phyloP scores from a whole-genome alignment of 2,888 invertebrate species.

The Taenaris catops region DNA sequence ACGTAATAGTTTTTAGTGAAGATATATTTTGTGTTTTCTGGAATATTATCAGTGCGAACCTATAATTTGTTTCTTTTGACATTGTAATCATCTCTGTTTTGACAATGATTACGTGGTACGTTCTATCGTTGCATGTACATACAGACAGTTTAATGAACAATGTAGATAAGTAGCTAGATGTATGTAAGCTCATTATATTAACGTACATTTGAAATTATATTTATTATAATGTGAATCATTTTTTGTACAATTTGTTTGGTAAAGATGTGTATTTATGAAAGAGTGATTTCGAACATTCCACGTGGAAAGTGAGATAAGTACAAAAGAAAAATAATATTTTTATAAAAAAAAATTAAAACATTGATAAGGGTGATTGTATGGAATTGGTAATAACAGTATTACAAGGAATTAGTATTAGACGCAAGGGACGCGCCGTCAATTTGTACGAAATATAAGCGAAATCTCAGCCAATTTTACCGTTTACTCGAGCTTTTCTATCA shows the following conservation, averaged over 20 bases:
- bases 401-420: constrained; percentile 59
- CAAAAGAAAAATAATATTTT: constrained; percentile 77
- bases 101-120: constrained; percentile 5
- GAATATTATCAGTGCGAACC: constrained; percentile 1
- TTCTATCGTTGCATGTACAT: constrained; percentile 31
- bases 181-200: constrained; percentile 31
- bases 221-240: constrained; percentile 54
- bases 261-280: constrained; percentile 45
- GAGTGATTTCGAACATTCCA: constrained; percentile 77
- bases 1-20: constrained; percentile 11
- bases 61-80: constrained; percentile 6
- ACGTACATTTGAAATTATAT: constrained; percentile 55
- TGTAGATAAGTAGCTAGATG: constrained; percentile 47
- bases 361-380: constrained; percentile 49
- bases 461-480: constrained; percentile 41
- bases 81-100: constrained; percentile 13
- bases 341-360: constrained; percentile 37
- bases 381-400: constrained; percentile 69
- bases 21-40: constrained; percentile 6
- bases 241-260: constrained; percentile 42
- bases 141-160: constrained; percentile 59
- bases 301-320: constrained; percentile 71
- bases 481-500: constrained; percentile 54
- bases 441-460: constrained; percentile 38
- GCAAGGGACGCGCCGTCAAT: constrained; percentile 44